Conservation (phyloP, 2,113 vertebrate genomes). For the Mus musculus region GRCm39 chr7:122588501-122589000, state of each 20-base stretch:
- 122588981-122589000: slow-evolving; percentile 9
- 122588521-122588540: neutral
- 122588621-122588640: neutral
- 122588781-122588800: neutral
- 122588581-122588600: neutral
- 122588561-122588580: neutral
- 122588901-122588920: neutral
- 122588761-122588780: neutral
- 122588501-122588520: neutral
- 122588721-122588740: neutral
- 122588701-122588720: neutral
- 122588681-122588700: neutral
- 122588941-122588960: neutral
- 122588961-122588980: neutral
- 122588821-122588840: neutral
- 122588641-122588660: neutral
- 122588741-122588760: neutral
- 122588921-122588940: neutral
- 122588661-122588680: neutral
- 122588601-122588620: slow-evolving; percentile 34
- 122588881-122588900: neutral
- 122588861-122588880: neutral
- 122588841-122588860: neutral
- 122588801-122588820: neutral
- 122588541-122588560: no score